Conservation (phyloP, 2,888 invertebrate genomes). For the Drosophila kanekoi region DNA sequence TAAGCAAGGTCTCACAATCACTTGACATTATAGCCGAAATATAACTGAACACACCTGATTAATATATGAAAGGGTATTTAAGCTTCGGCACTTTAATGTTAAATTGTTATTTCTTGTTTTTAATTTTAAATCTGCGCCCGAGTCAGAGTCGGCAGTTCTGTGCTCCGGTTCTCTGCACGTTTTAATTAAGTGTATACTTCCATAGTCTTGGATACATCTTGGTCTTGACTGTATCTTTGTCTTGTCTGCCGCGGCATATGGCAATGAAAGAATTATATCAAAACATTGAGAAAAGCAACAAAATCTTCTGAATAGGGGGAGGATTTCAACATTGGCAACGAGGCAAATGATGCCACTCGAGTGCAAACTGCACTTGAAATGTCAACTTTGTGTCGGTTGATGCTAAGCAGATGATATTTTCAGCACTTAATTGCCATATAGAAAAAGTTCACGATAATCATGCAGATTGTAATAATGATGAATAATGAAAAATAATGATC, state of each 20-base stretch:
- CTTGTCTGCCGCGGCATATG: constrained; percentile 56
- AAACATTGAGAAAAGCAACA: constrained; percentile 52
- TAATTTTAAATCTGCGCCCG: constrained; percentile 66
- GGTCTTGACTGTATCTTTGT: constrained; percentile 32
- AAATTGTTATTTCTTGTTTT: constrained; percentile 8
- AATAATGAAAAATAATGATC: constrained; percentile 4
- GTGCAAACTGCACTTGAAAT: constrained; percentile 77
- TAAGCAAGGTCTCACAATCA: no score
- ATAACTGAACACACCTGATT: no score
- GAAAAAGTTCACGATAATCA: constrained; percentile 40
- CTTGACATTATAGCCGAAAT: no score
- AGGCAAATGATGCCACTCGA: constrained; percentile 31
- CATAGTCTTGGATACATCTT: constrained; percentile 27
- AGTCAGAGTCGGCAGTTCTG: constrained; percentile 28
- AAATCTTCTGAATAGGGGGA: not conserved
- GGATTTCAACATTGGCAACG: constrained; percentile 9
- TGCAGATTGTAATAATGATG: constrained; percentile 12
- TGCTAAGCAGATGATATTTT: constrained; percentile 67
- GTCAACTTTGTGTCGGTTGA: constrained; percentile 77
- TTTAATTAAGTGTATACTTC: constrained; percentile 76
- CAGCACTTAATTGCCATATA: constrained; percentile 52
- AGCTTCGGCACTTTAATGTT: not conserved
- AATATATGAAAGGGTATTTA: not conserved
- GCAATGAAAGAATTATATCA: constrained; percentile 75
- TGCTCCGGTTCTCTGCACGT: constrained; percentile 37